These are phyloP conservation scores for Diadema setosum DNA, from an alignment of 35 echinoderm and acorn worm species.

Conservation along the genomic window DNA sequence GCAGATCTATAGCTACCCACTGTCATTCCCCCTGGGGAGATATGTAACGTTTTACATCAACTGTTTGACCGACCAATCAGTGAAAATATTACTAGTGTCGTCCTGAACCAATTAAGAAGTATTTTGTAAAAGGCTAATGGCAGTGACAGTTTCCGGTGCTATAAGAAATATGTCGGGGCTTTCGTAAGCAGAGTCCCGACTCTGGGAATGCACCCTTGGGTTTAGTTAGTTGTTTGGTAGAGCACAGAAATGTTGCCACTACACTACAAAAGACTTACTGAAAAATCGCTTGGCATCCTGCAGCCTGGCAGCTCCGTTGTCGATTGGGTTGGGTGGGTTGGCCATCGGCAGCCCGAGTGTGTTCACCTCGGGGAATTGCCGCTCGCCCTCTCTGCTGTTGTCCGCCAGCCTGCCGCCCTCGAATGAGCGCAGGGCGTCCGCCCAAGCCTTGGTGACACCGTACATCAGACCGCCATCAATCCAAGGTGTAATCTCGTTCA, in stretches of 20 bases:
- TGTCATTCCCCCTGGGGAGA: too few species aligned
- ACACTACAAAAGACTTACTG: constrained; percentile 51
- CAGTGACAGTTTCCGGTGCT: too few species aligned
- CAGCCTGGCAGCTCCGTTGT: constrained; percentile 19
- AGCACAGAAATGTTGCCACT: neutral
- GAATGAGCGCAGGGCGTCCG: constrained; percentile 79
- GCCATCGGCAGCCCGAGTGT: constrained; percentile 89
- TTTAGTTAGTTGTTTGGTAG: too few species aligned
- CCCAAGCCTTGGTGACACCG: constrained; percentile 90
- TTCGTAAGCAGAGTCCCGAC: too few species aligned
- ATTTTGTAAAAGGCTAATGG: too few species aligned
- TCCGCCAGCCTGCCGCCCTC: constrained; percentile 72
- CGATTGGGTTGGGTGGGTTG: constrained; percentile 72
- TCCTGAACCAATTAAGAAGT: too few species aligned
- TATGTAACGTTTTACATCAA: too few species aligned
- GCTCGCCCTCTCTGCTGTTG: constrained; percentile 26
- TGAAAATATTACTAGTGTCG: too few species aligned
- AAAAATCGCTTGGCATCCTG: constrained; percentile 73
- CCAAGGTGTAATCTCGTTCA: constrained; percentile 99
- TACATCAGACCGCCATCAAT: constrained; percentile 92
- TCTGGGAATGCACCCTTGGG: too few species aligned
- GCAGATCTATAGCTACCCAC: too few species aligned
- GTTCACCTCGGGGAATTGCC: constrained; percentile 62
- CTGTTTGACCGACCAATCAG: too few species aligned
- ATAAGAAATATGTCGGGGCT: too few species aligned